Base-by-base conservation (phyloP, 2,113 vertebrate species). In the Oryzias woworae region DNA sequence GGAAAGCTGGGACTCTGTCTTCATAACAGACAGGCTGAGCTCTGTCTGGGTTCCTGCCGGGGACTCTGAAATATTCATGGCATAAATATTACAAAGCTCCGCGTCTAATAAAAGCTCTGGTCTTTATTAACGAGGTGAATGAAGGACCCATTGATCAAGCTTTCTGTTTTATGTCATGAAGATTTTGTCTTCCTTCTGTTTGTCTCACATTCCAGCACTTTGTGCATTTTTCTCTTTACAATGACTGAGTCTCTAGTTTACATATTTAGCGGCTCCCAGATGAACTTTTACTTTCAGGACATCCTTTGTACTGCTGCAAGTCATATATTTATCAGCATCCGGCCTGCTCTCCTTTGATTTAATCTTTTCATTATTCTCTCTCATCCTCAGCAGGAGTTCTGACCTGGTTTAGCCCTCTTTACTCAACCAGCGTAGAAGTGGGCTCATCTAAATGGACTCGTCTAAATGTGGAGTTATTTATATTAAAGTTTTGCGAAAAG, bases 1-100 rank as follows among this genome's bases (percentile, higher is more conserved):
- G 68, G 41, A 64, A 77, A 65, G 66, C 75, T 71, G 75, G 13
- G 61, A 76, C 82, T 75, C 62, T 46, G 68, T 78, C 80, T 77
- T 71, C 62, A 15, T 56, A 68, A 63, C 66, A 71, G 44, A 64
- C 65, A 75, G 57, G 48, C 73, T 68, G 65, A 10, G 22, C 61
- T 78, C 56, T 41, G 71, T 77, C 80, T 81, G 66, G 67, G 60
- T 67, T 86, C 75, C 85, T 85, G 80, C 70, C 48, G 73, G 80
- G 73, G 53, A 78, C 75, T 69, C 73, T 93, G 86, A 93, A 93
- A 92, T 90, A 92, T 93, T 92, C 81, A 91, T 92, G 87, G 72
- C 75, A 91, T 92, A 89, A 92, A 92, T 92, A 91, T 92, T 92
- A 86, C 88, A 93, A 78, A 52, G 66, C 81, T 66, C 71, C 62